A percentile compares a stretch with the other conserved stretches of the same genome.
Conservation (phyloP, 2,113 vertebrate species). For the Oreochromis tanganicae region DNA sequence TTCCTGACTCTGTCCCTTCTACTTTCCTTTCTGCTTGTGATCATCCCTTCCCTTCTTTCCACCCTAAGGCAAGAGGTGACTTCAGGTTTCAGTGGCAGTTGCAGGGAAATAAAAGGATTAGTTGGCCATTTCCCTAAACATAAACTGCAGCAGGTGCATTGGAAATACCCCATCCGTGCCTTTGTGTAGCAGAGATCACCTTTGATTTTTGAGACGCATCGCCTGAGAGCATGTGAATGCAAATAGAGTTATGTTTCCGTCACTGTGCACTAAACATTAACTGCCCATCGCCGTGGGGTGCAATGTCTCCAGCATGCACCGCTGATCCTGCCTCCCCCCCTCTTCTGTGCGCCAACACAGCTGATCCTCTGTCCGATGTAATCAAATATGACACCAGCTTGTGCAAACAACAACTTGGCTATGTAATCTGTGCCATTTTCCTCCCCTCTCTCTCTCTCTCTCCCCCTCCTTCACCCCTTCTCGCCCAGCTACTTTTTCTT, state of each 20-base stretch:
- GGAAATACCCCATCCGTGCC: constrained; percentile 36
- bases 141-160: constrained; percentile 51
- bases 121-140: constrained; percentile 40
- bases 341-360: background rate
- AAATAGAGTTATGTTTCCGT: background rate
- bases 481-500: background rate
- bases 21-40: background rate
- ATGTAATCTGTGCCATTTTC: constrained; percentile 12
- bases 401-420: constrained; percentile 45
- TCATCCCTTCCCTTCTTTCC: background rate
- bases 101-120: constrained; percentile 34
- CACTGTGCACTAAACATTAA: background rate
- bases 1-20: background rate
- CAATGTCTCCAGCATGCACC: background rate
- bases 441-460: background rate
- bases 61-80: constrained; percentile 25
- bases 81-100: constrained; percentile 48
- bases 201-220: constrained; percentile 34
- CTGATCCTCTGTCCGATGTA: constrained; percentile 34
- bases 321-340: background rate
- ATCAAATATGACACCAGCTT: constrained; percentile 51
- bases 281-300: background rate
- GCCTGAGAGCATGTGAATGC: constrained; percentile 26
- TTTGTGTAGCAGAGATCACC: constrained; percentile 12
- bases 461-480: background rate